Evolutionary conservation across 2,797 vertebrate species (phyloP), one percentile per base, ranked within the genome.

Genomic region (Lindbergichthys nudifrons): DNA sequence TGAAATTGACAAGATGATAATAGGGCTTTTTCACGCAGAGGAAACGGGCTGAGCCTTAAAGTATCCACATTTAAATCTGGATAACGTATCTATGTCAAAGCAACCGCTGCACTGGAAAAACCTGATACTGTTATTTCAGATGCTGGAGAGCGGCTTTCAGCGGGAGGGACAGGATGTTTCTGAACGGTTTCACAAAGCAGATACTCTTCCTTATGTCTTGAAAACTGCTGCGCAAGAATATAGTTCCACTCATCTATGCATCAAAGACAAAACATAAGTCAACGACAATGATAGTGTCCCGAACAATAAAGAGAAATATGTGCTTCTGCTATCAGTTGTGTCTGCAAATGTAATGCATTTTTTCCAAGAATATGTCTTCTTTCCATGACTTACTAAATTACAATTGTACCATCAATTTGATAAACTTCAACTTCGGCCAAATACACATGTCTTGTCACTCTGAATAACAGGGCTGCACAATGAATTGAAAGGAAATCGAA

Each of bases 1-100:
- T 81, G 64, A 84, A 90, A 89, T 82, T 90, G 92, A 93, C 91
- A 90, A 87, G 86, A 91, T 91, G 91, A 92, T 92, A 93, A 92
- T 88, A 91, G 91, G 87, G 69, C 77, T 84, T 92, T 89, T 90
- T 90, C 73, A 80, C 80, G 51, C 75, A 88, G 87, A 92, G 91
- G 90, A 93, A 93, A 88, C 84, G 73, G 86, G 66, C 84, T 76
- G 88, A 88, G 86, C 77, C 83, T 66, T 87, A 87, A 91, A 90
- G 88, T 87, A 79, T 87, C 85, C 83, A 80, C 88, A 85, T 90
- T 90, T 90, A 86, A 89, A 92, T 89, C 72, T 81, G 90, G 84
- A 89, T 90, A 88, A 87, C 66, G 63, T 88, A 89, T 92, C 86
- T 77, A 76, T 89, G 91, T 92, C 90, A 90, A 88, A 90, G 89